phyloP scores from a whole-genome alignment of 2,888 invertebrate genomes.

The Sinopyrophorus schimmeli region DNA sequence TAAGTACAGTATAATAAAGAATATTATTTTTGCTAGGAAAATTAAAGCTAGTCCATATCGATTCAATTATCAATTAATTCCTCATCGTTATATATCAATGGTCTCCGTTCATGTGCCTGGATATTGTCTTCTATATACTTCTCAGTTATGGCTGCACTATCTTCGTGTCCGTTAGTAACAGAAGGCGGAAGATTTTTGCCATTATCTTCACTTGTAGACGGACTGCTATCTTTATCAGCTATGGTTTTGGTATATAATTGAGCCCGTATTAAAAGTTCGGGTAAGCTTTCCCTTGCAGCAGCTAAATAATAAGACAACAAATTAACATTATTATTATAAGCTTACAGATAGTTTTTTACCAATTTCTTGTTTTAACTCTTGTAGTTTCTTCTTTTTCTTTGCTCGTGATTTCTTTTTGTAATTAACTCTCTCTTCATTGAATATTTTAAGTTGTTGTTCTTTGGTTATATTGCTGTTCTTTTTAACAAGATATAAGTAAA shows the following conservation, averaged over 20 bases:
- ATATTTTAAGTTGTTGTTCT: slow-evolving; percentile 69
- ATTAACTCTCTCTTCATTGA: slow-evolving; percentile 66
- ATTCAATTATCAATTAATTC: slow-evolving; percentile 74
- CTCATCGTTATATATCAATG: slow-evolving; percentile 63
- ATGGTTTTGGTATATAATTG: slow-evolving; percentile 56
- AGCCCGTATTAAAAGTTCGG: slow-evolving; percentile 66
- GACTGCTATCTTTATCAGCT: slow-evolving; percentile 42
- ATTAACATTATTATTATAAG: too few relatives aligned
- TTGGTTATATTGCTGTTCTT: slow-evolving; percentile 68
- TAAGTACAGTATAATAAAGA: too few relatives aligned
- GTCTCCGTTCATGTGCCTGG: slow-evolving; percentile 32
- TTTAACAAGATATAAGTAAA: slow-evolving; percentile 81
- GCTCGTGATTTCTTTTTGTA: slow-evolving; percentile 60
- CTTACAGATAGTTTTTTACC: too few relatives aligned
- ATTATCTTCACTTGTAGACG: slow-evolving; percentile 59
- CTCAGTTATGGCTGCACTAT: slow-evolving; percentile 65
- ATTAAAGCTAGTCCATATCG: slow-evolving; percentile 48
- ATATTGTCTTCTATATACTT: too few relatives aligned
- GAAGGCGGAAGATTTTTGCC: slow-evolving; percentile 80
- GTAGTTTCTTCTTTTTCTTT: slow-evolving; percentile 65
- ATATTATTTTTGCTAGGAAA: too few relatives aligned
- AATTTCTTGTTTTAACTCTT: slow-evolving; percentile 63
- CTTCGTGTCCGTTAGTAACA: slow-evolving; percentile 69
- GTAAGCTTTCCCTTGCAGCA: slow-evolving; percentile 59
- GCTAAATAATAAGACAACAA: too few relatives aligned